Evolutionary conservation across 2,797 vertebrate genomes (phyloP), one percentile per base, ranked within the genome.

Genomic region (Pelodytes ibericus): DNA sequence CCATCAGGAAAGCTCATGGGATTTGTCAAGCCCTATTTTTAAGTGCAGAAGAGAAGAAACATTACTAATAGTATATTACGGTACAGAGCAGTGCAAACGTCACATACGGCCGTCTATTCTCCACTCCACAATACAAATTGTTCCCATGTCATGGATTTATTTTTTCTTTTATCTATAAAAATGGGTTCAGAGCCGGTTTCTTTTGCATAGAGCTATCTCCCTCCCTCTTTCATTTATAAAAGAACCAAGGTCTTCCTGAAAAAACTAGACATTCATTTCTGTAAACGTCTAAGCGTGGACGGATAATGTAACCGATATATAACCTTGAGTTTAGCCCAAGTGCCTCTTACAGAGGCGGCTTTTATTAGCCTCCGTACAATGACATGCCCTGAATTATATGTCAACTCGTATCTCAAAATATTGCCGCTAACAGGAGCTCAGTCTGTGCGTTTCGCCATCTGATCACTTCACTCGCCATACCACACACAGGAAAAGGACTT

Each of bases 291-390:
- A 75, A 53, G 74, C 64, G 72, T 16, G 74, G 71, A 71, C 61
- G 70, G 72, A 67, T 77, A 68, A 60, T 73, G 58, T 82, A 77
- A 33, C 73, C 22, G 68, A 72, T 58, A 79, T 68, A 65, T 33
- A 81, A 84, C 79, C 69, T 78, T 84, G 81, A 81, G 71, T 22
- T 18, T 79, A 64, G 39, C 70, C 71, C 33, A 72, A 2, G 0
- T 73, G n/a, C 31, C 57, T 29, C 29, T 53, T 69, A 3, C 70
- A 31, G 80, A 70, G 76, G 59, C 47, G 74, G 62, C 29, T 65
- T 30, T 20, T 41, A 36, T 3, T 62, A 76, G 24, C 0, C 2
- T 58, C 76, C 71, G 25, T 63, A 77, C 60, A 66, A 11, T 77
- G 79, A 79, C 69, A 27, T 77, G 63, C 25, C 71, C 67, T 72